These are phyloP conservation scores for Irena cyanogastra DNA, from an alignment of 2,113 vertebrate species.

Conservation along the genomic window DNA sequence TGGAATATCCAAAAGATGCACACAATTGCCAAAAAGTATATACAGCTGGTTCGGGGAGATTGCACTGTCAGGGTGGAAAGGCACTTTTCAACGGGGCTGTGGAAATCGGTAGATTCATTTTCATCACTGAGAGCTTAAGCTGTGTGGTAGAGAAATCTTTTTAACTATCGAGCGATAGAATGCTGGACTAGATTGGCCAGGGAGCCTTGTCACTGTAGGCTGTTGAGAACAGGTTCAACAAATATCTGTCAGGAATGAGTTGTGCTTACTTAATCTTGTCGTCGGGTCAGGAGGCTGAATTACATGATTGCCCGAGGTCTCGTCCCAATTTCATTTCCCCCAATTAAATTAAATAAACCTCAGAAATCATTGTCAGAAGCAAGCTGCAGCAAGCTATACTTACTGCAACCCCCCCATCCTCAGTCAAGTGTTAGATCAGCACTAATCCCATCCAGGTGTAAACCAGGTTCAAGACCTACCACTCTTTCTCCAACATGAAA, in stretches of 20 bases:
- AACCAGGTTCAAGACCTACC: background rate
- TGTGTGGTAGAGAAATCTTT: conserved; percentile 17
- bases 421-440: background rate
- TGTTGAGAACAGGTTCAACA: conserved; percentile 24
- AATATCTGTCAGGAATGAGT: conserved; percentile 49
- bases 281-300: conserved; percentile 26
- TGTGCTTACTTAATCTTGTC: conserved; percentile 39
- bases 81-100: background rate
- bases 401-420: background rate
- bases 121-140: background rate
- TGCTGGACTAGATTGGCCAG: background rate
- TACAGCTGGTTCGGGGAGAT: background rate
- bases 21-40: background rate
- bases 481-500: background rate
- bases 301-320: conserved; percentile 9
- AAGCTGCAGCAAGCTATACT: background rate
- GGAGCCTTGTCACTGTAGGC: conserved; percentile 25
- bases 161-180: background rate
- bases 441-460: background rate
- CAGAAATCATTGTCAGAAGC: conserved; percentile 28
- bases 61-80: background rate
- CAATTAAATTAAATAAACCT: conserved; percentile 58
- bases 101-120: background rate
- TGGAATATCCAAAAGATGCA: background rate
- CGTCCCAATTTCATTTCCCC: conserved; percentile 20